phyloP scores from a whole-genome alignment of 2,797 vertebrate genomes.

The Anabas testudineus region DNA sequence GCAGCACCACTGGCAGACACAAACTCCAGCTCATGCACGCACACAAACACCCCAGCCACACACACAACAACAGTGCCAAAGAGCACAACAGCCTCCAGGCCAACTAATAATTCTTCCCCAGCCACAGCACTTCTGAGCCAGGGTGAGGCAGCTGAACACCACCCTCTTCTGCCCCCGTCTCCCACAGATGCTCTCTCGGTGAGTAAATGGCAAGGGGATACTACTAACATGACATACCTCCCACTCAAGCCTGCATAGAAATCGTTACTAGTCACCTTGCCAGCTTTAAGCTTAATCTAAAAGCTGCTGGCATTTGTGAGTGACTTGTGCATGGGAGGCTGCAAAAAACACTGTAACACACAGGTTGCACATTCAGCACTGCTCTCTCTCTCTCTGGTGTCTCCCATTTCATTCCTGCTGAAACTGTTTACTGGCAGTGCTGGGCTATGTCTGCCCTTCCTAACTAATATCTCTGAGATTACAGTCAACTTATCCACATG shows the following conservation, averaged over 20 bases:
- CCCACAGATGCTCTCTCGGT: constrained; percentile 53
- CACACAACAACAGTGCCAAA: constrained; percentile 41
- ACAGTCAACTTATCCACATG: constrained; percentile 23
- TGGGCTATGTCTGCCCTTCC: constrained; percentile 34
- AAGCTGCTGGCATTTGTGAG: constrained; percentile 56
- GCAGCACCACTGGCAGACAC: constrained; percentile 65
- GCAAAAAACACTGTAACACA: constrained; percentile 9
- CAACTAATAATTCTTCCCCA: constrained; percentile 59
- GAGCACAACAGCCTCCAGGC: constrained; percentile 56
- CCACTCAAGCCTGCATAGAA: constrained; percentile 57
- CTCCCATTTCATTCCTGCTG: constrained; percentile 34
- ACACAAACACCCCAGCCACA: background rate
- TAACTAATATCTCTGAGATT: constrained; percentile 26
- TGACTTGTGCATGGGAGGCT: constrained; percentile 35
- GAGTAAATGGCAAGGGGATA: constrained; percentile 47
- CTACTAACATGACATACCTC: constrained; percentile 46
- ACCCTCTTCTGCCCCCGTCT: constrained; percentile 47
- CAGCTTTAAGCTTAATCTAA: constrained; percentile 55
- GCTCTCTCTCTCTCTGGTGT: background rate
- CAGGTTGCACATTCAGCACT: background rate
- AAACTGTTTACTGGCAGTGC: constrained; percentile 50
- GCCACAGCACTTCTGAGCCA: constrained; percentile 40
- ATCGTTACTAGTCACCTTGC: constrained; percentile 55
- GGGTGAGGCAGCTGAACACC: constrained; percentile 49
- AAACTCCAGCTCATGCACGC: constrained; percentile 5